Evolutionary conservation across 2,888 invertebrate species (phyloP).

Genomic region (Eudasyphora cyanicolor): DNA sequence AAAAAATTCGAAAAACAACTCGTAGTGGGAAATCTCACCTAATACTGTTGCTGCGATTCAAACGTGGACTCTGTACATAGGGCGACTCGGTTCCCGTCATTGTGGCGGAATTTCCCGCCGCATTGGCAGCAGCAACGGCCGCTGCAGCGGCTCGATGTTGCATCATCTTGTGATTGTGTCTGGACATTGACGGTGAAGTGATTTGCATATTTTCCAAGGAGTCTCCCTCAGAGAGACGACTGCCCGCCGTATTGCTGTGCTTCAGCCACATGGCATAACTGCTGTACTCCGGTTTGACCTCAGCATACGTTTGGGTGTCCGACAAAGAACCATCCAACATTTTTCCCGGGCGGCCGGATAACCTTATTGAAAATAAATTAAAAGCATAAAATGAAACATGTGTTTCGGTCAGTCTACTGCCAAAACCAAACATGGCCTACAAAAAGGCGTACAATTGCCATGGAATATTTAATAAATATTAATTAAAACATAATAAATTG

Average conservation of each 20-base stretch:
- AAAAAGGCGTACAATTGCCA: background rate
- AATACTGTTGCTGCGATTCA: conserved; percentile 95
- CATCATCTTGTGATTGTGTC: conserved; percentile 81
- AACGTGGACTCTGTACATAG: conserved; percentile 83
- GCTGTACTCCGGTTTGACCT: conserved; percentile 88
- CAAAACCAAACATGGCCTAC: background rate
- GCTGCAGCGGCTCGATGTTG: conserved; percentile 72
- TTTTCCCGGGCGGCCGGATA: conserved; percentile 79
- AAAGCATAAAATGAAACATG: background rate
- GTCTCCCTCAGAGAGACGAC: conserved; percentile 93
- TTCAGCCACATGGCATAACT: conserved; percentile 93
- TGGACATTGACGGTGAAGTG: conserved; percentile 83
- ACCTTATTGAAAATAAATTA: conserved; percentile 65
- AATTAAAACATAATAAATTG: background rate
- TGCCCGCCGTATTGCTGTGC: conserved; percentile 90
- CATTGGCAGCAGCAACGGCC: conserved; percentile 64
- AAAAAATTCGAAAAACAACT: background rate
- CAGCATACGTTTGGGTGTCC: conserved; percentile 89
- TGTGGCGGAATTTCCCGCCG: conserved; percentile 66
- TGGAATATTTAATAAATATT: background rate
- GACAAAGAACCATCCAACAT: conserved; percentile 91
- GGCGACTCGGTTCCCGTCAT: conserved; percentile 76
- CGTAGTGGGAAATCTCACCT: conserved; percentile 83
- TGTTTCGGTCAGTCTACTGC: background rate
- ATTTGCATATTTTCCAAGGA: conserved; percentile 91